These are phyloP conservation scores for Heliconius ethilla DNA, from an alignment of 2,888 invertebrate genomes.

Conservation along the genomic window DNA sequence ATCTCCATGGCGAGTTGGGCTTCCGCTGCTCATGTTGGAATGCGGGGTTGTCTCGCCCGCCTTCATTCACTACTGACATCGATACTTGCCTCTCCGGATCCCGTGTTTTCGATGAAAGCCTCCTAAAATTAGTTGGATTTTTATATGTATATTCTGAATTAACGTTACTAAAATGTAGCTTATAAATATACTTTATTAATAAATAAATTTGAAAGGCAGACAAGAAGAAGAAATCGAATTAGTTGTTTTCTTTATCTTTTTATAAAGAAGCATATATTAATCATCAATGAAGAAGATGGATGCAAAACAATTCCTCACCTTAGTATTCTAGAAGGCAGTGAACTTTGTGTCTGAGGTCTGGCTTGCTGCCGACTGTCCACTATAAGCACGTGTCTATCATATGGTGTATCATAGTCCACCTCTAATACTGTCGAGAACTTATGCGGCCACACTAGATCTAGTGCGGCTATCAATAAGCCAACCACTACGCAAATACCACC, in stretches of 20 bases:
- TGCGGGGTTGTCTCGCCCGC: constrained; percentile 85
- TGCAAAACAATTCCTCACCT: constrained; percentile 68
- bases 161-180: background rate
- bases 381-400: constrained; percentile 94
- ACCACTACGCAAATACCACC: constrained; percentile 89
- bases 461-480: constrained; percentile 89
- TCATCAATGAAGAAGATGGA: background rate
- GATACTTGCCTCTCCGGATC: constrained; percentile 77
- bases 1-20: constrained; percentile 89
- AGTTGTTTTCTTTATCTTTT: background rate
- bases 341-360: constrained; percentile 69
- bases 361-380: constrained; percentile 87
- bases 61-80: constrained; percentile 72
- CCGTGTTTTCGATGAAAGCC: constrained; percentile 87
- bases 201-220: background rate
- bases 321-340: constrained; percentile 84
- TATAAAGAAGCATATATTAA: background rate
- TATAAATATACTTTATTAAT: background rate
- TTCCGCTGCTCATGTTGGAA: constrained; percentile 83
- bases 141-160: background rate
- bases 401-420: constrained; percentile 96
- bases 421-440: constrained; percentile 95
- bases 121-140: constrained; percentile 64
- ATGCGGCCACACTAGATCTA: constrained; percentile 92
- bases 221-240: background rate